These are phyloP conservation scores for Montipora efflorescens DNA, from an alignment of 64 coral and sea anemone species.

Conservation along the genomic window DNA sequence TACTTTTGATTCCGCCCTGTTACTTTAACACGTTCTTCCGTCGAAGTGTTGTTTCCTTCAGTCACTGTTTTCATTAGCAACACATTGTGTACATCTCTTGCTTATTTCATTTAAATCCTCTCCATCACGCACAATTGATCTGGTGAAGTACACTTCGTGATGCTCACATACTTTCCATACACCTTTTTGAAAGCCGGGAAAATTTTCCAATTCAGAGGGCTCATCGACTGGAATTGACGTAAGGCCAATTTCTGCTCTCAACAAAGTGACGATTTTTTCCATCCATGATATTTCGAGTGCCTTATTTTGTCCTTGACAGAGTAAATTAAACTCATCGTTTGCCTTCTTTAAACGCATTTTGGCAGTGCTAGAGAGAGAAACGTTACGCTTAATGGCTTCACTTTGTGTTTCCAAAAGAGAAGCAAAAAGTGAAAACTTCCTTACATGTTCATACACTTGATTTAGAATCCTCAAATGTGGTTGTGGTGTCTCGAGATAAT, in stretches of 20 bases:
- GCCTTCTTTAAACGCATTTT: background rate
- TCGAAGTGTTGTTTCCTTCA: background rate
- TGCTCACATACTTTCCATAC: conserved; percentile 3
- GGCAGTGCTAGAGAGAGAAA: background rate
- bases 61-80: background rate
- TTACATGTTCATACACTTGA: background rate
- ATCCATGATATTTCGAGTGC: background rate
- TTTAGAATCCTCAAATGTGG: background rate
- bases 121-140: background rate
- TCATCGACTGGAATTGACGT: background rate
- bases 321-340: background rate
- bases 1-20: no score
- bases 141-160: background rate
- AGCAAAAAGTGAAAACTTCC: background rate
- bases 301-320: background rate
- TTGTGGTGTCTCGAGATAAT: background rate
- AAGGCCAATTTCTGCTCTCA: background rate
- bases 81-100: background rate
- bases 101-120: background rate
- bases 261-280: background rate
- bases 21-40: no score
- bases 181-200: conserved; percentile 4
- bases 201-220: background rate
- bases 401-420: background rate
- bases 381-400: background rate